A percentile compares a stretch with the other conserved stretches of the same genome.
Evolutionary conservation across 2,113 vertebrate genomes (phyloP).

Genomic region (Columba livia): DNA sequence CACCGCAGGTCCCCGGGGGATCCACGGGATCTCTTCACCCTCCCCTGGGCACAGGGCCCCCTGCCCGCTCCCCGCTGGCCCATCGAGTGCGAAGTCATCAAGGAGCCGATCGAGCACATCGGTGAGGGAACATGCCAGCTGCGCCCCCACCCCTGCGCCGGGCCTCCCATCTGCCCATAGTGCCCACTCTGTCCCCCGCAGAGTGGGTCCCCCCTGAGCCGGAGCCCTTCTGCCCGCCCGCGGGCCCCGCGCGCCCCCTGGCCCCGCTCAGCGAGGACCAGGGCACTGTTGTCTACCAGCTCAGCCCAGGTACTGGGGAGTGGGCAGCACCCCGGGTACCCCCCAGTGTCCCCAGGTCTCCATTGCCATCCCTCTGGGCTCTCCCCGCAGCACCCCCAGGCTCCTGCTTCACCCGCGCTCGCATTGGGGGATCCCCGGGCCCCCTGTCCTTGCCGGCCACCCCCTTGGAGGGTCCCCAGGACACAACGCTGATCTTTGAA

Average conservation of each 20-base stretch:
- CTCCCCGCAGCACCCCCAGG: constrained; percentile 59
- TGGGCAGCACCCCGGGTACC: rapidly evolving
- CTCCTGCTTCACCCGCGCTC: constrained; percentile 80
- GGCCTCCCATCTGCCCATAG: rapidly evolving
- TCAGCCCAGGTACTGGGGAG: constrained; percentile 73
- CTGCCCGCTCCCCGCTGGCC: constrained; percentile 83
- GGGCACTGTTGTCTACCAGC: constrained; percentile 81
- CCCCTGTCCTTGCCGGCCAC: constrained; percentile 46
- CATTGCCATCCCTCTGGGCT: rapidly evolving
- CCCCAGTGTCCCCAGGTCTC: rapidly evolving
- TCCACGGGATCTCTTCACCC: constrained; percentile 74
- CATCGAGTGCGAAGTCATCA: constrained; percentile 86
- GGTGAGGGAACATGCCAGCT: neutral
- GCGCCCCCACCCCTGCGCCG: rapidly evolving
- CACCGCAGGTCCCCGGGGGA: constrained; percentile 60
- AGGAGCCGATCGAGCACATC: constrained; percentile 76
- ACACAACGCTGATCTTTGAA: constrained; percentile 84
- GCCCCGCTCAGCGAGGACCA: constrained; percentile 56
- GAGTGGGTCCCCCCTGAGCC: constrained; percentile 87
- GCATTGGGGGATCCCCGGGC: constrained; percentile 76
- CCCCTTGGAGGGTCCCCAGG: constrained; percentile 53
- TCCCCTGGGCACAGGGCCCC: constrained; percentile 50
- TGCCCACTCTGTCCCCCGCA: constrained; percentile 2
- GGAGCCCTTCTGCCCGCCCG: constrained; percentile 84
- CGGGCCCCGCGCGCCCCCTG: constrained; percentile 63